These are phyloP conservation scores for Pyrocoelia pectoralis DNA, from an alignment of 2,888 invertebrate genomes.

Conservation along the genomic window DNA sequence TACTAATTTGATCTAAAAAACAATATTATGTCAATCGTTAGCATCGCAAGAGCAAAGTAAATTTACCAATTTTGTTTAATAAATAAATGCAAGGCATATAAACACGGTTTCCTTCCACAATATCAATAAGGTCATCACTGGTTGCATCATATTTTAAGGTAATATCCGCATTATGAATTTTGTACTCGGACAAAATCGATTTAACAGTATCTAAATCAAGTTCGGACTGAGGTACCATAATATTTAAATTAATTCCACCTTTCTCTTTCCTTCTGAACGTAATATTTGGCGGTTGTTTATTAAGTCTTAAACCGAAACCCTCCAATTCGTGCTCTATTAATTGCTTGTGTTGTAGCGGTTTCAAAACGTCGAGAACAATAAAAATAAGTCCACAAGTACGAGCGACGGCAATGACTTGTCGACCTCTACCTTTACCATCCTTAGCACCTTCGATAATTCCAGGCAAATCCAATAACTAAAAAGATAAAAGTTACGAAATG, in stretches of 20 bases:
- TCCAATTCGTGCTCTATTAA: conserved; percentile 98
- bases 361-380: conserved; percentile 96
- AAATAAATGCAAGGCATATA: conserved; percentile 99
- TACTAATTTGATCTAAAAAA: conserved; percentile 86
- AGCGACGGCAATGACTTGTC: conserved; percentile 99
- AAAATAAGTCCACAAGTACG: conserved; percentile 97
- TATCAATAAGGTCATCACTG: conserved; percentile 97
- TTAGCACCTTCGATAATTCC: conserved; percentile 99
- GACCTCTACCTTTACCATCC: conserved; percentile 98
- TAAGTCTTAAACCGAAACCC: conserved; percentile 95
- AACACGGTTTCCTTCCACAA: conserved; percentile 97
- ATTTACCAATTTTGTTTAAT: conserved; percentile 93
- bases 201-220: conserved; percentile 94
- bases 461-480: conserved; percentile 93
- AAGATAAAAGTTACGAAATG: background rate
- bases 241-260: conserved; percentile 96
- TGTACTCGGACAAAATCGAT: conserved; percentile 95
- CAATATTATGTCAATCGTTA: conserved; percentile 12
- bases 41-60: background rate
- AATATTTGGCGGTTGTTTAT: conserved; percentile 97
- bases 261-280: conserved; percentile 97
- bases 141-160: conserved; percentile 94
- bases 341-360: conserved; percentile 95
- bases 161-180: conserved; percentile 98
- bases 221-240: conserved; percentile 64